Conservation (phyloP, 2,888 invertebrate species). For the Melitaea athalia region DNA sequence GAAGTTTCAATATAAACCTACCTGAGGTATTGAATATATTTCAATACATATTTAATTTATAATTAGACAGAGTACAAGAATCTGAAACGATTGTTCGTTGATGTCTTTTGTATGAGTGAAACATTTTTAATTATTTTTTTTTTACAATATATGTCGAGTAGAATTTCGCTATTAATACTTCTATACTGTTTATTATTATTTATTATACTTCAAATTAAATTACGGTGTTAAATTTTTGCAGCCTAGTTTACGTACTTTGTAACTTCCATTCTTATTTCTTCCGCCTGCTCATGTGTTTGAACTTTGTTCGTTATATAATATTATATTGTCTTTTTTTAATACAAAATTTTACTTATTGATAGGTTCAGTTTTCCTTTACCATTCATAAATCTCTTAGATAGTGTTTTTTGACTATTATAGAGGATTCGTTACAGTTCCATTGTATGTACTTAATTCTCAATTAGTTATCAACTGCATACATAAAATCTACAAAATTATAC, state of each 20-base stretch:
- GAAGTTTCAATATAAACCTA: not conserved
- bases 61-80: not conserved
- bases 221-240: not conserved
- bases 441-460: not conserved
- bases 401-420: no score
- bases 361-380: no score
- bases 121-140: not conserved
- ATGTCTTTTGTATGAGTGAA: slow-evolving; percentile 58
- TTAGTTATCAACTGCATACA: not conserved
- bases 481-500: slow-evolving; percentile 9
- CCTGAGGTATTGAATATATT: not conserved
- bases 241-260: no score
- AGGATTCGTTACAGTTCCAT: not conserved
- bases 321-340: no score
- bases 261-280: no score
- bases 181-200: not conserved
- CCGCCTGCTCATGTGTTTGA: no score
- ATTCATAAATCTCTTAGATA: no score
- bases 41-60: not conserved
- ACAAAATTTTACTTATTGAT: no score
- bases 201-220: not conserved
- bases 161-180: no score
- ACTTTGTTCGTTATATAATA: no score
- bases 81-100: slow-evolving; percentile 50
- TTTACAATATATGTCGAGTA: no score